Conservation (phyloP, 2,797 vertebrate genomes). For the Denticeps clupeoides region DNA sequence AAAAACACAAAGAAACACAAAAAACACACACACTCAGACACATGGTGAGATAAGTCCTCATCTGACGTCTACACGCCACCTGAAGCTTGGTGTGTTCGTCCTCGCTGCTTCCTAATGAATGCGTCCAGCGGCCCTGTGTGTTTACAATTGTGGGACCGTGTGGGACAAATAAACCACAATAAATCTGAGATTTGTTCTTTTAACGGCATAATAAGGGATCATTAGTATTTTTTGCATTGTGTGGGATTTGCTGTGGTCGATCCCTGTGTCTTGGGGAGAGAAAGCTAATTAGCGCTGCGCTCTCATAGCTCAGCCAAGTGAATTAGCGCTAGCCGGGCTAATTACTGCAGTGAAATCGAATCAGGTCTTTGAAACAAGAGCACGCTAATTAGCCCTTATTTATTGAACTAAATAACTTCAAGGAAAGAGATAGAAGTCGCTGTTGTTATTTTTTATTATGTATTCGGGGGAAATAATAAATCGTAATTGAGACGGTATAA, state of each 20-base stretch:
- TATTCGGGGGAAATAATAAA: conserved; percentile 12
- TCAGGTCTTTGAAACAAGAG: conserved; percentile 80
- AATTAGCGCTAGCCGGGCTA: conserved; percentile 83
- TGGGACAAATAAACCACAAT: conserved; percentile 14
- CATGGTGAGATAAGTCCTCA: no score
- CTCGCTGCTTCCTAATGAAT: no score
- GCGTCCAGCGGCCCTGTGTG: conserved; percentile 16
- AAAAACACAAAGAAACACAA: no score
- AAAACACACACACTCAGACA: no score
- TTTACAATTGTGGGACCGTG: conserved; percentile 16
- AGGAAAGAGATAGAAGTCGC: conserved; percentile 54
- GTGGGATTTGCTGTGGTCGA: conserved; percentile 43
- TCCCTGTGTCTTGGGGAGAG: conserved; percentile 64
- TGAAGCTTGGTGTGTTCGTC: no score
- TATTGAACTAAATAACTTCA: conserved; percentile 79
- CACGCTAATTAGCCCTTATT: conserved; percentile 84
- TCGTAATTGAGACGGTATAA: conserved; percentile 19
- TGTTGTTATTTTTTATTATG: conserved; percentile 15
- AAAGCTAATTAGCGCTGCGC: conserved; percentile 77
- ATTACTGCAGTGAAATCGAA: conserved; percentile 86
- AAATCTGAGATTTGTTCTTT: conserved; percentile 36
- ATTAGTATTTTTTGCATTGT: conserved; percentile 29
- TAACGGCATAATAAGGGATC: conserved; percentile 28
- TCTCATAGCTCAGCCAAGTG: conserved; percentile 79
- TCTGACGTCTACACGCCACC: no score